Evolutionary conservation across 2,797 vertebrate genomes (phyloP).

Genomic region (Brachyrhaphis roseni): DNA sequence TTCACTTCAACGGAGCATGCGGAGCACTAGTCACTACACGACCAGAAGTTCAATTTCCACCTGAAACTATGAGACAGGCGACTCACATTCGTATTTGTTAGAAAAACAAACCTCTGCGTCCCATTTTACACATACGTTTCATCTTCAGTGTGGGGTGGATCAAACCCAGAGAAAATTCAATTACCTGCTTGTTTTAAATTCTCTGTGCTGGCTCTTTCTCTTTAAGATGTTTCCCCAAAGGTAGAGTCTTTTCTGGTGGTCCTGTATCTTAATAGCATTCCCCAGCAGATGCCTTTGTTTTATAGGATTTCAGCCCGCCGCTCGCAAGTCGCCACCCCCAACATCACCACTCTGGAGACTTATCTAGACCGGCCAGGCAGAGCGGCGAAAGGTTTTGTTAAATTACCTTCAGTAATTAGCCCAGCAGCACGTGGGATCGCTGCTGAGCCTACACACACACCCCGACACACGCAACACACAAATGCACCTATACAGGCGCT

Average conservation of each 20-base stretch:
- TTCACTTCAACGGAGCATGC: conserved; percentile 10
- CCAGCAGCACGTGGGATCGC: conserved; percentile 43
- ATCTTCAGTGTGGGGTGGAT: conserved; percentile 27
- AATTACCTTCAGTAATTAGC: conserved; percentile 80
- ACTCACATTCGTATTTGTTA: not conserved
- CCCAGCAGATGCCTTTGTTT: conserved; percentile 63
- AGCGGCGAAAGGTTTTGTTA: conserved; percentile 70
- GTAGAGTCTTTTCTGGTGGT: conserved; percentile 35
- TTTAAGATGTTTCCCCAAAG: conserved; percentile 54
- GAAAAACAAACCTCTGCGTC: conserved; percentile 12
- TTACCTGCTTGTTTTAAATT: conserved; percentile 59
- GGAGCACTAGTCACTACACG: conserved; percentile 10
- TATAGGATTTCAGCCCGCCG: conserved; percentile 8
- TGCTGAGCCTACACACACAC: conserved; percentile 32
- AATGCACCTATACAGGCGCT: not conserved
- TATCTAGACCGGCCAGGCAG: conserved; percentile 80
- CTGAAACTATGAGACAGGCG: not conserved
- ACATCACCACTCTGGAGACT: conserved; percentile 51
- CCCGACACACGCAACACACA: conserved; percentile 29
- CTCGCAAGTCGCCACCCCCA: conserved; percentile 8
- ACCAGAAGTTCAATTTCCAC: conserved; percentile 20
- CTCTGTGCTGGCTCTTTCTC: conserved; percentile 16
- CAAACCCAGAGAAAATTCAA: conserved; percentile 66
- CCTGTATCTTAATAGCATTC: conserved; percentile 62
- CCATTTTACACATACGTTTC: conserved; percentile 10